Percentiles rank a stretch among this genome's conserved stretches.
Evolutionary conservation across 1,140 invertebrate genomes (phyloP).

Genomic region (Pygmarrhopalites habei): DNA sequence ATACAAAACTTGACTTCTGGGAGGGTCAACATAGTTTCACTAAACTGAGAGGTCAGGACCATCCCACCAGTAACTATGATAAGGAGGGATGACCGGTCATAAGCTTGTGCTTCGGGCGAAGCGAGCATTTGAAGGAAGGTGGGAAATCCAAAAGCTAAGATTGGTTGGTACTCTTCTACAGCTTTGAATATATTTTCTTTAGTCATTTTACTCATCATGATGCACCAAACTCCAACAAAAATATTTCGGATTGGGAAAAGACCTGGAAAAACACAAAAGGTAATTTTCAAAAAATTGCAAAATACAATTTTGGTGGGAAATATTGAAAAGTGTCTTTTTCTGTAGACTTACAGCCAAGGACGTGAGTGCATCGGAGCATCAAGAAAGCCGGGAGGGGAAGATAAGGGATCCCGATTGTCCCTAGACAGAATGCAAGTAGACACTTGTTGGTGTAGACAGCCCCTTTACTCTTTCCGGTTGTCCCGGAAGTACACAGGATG

Average conservation of each 20-base stretch:
- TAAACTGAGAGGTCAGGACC: constrained; percentile 24
- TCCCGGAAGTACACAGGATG: constrained; percentile 34
- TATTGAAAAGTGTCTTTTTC: too few species aligned
- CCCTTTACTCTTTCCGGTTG: constrained; percentile 33
- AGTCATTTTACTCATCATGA: constrained; percentile 31
- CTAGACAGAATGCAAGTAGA: constrained; percentile 27
- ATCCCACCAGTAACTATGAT: constrained; percentile 32
- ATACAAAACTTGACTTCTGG: constrained; percentile 24
- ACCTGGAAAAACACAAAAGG: too few species aligned
- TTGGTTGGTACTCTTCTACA: constrained; percentile 29
- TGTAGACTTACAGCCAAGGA: too few species aligned
- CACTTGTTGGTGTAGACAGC: constrained; percentile 31
- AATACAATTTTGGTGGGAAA: too few species aligned
- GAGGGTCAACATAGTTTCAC: constrained; percentile 20
- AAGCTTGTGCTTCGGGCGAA: constrained; percentile 27
- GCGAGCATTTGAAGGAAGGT: constrained; percentile 24
- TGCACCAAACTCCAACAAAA: constrained; percentile 20
- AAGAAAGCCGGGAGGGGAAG: constrained; percentile 18
- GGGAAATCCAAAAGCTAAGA: constrained; percentile 31
- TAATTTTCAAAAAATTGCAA: too few species aligned
- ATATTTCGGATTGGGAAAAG: constrained; percentile 34
- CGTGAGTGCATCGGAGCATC: constrained; percentile 23
- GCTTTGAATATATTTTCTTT: constrained; percentile 35
- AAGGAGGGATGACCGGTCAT: constrained; percentile 24
- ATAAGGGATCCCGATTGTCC: constrained; percentile 21